A percentile compares a stretch with the other conserved stretches of the same genome.
Evolutionary conservation across 2,797 vertebrate species (phyloP).

Genomic region (Pristis pectinata): DNA sequence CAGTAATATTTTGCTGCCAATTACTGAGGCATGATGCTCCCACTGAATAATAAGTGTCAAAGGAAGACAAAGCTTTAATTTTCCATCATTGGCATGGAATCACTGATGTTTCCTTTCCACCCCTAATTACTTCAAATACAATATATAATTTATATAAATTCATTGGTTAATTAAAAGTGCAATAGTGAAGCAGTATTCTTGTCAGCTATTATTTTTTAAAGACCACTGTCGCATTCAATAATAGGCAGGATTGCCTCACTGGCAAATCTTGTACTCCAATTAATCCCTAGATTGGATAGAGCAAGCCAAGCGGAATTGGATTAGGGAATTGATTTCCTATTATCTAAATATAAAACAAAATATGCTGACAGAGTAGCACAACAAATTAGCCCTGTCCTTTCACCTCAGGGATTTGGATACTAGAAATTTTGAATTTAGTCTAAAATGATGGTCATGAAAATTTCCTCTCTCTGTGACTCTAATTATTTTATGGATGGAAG

Average conservation of each 20-base stretch:
- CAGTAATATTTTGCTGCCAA: not conserved
- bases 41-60: constrained; percentile 17
- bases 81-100: not conserved
- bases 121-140: not conserved
- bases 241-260: not conserved
- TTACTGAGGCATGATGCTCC: not conserved
- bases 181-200: not conserved
- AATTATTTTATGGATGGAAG: not conserved
- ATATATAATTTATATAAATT: constrained; percentile 19
- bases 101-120: not conserved
- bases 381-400: not conserved
- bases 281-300: not conserved
- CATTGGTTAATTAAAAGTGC: not conserved
- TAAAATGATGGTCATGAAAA: not conserved
- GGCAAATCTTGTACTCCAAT: not conserved
- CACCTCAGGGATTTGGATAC: not conserved
- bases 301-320: not conserved
- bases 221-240: not conserved
- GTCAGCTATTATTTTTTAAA: not conserved
- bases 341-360: constrained; percentile 27
- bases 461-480: not conserved
- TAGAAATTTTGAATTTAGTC: not conserved
- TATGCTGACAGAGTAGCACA: not conserved
- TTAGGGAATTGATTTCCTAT: constrained; percentile 15
- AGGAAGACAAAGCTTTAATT: not conserved